Percentiles rank a stretch among this genome's conserved stretches.
phyloP scores from a whole-genome alignment of 2,888 invertebrate genomes.

The Aporophyla lueneburgensis region DNA sequence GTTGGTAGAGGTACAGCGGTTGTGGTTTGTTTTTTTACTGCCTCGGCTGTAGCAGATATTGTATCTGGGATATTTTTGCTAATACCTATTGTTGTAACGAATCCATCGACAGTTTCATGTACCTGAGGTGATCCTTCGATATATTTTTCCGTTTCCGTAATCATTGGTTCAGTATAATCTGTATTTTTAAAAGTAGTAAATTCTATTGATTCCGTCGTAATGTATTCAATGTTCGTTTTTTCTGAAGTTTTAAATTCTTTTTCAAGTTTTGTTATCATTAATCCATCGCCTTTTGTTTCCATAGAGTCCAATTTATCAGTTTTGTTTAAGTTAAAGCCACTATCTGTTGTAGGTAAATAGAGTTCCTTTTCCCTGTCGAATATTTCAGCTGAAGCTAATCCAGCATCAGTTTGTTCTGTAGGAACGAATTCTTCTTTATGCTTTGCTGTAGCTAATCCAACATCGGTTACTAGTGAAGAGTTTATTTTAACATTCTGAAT shows the following conservation, averaged over 20 bases:
- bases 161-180: constrained; percentile 6
- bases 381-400: constrained; percentile 13
- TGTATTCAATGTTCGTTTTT: constrained; percentile 26
- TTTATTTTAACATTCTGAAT: constrained; percentile 18
- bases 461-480: not conserved
- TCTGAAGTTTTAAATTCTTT: constrained; percentile 8
- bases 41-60: constrained; percentile 26
- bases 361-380: constrained; percentile 3
- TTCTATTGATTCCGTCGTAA: constrained; percentile 21
- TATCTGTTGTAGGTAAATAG: constrained; percentile 13
- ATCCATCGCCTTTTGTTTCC: not conserved
- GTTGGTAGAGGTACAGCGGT: not conserved
- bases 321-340: not conserved
- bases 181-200: constrained; percentile 16
- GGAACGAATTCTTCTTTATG: not conserved
- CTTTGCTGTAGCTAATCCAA: constrained; percentile 5
- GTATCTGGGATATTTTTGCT: not conserved
- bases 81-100: constrained; percentile 6
- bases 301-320: not conserved
- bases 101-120: not conserved
- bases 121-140: not conserved
- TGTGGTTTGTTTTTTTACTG: constrained; percentile 8
- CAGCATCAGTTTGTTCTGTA: constrained; percentile 2
- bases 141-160: constrained; percentile 5
- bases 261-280: constrained; percentile 13